Base-by-base conservation (phyloP, 2,113 vertebrate species). In the Aptenodytes patagonicus region DNA sequence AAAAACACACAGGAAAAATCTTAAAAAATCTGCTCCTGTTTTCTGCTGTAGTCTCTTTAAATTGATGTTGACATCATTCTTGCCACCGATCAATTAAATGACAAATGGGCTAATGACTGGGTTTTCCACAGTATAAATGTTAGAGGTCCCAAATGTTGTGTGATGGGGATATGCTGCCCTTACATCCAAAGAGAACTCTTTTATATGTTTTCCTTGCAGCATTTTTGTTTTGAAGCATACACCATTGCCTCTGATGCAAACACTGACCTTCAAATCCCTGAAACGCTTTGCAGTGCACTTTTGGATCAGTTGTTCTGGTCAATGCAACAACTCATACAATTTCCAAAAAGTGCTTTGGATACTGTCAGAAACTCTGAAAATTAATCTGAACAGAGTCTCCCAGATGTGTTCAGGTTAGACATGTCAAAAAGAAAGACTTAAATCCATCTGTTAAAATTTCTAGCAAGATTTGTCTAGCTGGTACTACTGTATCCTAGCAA, bases 241-340 rank as follows among this genome's bases (percentile, higher is more conserved):
- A 47, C n/a, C 28, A n/a, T 40, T 85, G 76, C 87, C 77, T 93
- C 5, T 44, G 62, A 89, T 87, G 66, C 61, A 91, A 72, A 82
- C 6, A 34, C 16, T 52, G 94, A 93, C 77, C 68, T 96, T 95
- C 94, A 96, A 95, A 93, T 95, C 88, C 82, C 81, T 77, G 64
- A 70, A 92, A 89, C 6, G 12, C 65, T 96, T 73, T 71, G 73
- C 40, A 55, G 21, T 55, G 78, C 28, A 61, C 46, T 95, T 92
- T 64, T 76, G 73, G 46, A 88, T 69, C 15, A 6, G 64, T 89
- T 93, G 46, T 69, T 92, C 51, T 86, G 64, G 97, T 82, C 36
- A 83, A 91, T 65, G 58, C 24, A 44, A 71, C 46, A 46, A 86
- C 42, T 86, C 44, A 57, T 12, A 49, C 29, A 61, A 90, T 52